These are phyloP conservation scores for Plagiodera versicolora DNA, from an alignment of 2,888 invertebrate species.

Conservation along the genomic window DNA sequence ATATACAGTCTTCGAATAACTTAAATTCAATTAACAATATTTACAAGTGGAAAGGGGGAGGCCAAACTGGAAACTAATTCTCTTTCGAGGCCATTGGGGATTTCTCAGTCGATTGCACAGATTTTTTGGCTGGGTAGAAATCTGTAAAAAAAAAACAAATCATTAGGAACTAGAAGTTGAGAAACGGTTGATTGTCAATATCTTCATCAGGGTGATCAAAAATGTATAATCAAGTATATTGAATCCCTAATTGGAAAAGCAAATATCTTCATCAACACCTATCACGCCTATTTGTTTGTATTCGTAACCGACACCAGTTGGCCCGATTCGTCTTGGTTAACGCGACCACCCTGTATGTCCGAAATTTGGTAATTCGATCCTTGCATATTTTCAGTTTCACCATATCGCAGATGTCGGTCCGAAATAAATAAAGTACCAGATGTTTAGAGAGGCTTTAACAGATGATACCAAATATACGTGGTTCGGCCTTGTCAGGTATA, in stretches of 20 bases:
- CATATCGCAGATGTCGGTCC: slow-evolving; percentile 11
- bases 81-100: slow-evolving; percentile 22
- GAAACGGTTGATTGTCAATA: no score
- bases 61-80: slow-evolving; percentile 9
- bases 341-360: background rate
- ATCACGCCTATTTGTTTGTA: no score
- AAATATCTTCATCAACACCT: no score
- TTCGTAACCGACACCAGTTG: background rate
- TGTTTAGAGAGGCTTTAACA: background rate
- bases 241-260: no score
- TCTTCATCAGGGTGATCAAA: background rate
- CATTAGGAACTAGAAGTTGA: no score
- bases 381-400: slow-evolving; percentile 13
- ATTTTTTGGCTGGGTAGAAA: slow-evolving; percentile 60
- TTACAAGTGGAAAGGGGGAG: background rate
- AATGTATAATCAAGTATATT: no score
- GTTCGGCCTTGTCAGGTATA: background rate
- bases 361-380: slow-evolving; percentile 4
- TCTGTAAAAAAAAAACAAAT: slow-evolving; percentile 53
- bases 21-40: slow-evolving; percentile 15
- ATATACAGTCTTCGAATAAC: slow-evolving; percentile 30
- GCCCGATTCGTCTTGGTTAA: background rate
- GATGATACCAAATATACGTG: background rate
- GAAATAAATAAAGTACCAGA: slow-evolving; percentile 6
- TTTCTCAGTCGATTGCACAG: slow-evolving; percentile 40